Percentiles rank a stretch among this genome's conserved stretches.
Conservation (phyloP, 2,888 invertebrate species). For the Cataglyphis altisquamis region DNA sequence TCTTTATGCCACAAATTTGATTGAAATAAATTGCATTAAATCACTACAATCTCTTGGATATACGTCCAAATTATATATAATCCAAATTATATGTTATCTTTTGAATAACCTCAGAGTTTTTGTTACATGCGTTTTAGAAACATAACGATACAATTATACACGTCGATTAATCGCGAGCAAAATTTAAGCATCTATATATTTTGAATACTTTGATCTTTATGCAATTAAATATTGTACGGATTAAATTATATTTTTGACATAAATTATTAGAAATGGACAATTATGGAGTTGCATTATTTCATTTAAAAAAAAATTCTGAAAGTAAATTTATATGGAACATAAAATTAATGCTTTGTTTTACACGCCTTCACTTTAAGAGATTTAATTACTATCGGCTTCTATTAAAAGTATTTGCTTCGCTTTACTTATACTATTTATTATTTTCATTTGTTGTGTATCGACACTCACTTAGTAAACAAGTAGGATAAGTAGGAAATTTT, state of each 20-base stretch:
- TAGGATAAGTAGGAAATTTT: conserved; percentile 1
- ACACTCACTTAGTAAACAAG: not conserved
- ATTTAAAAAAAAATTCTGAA: conserved; percentile 3
- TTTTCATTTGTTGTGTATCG: not conserved
- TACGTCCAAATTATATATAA: conserved; percentile 11
- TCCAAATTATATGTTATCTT: conserved; percentile 17
- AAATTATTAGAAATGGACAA: not conserved
- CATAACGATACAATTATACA: not conserved
- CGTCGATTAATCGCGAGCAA: conserved; percentile 27
- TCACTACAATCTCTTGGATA: conserved; percentile 40
- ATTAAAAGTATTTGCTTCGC: too few relatives aligned
- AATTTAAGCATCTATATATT: not conserved
- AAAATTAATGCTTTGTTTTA: not conserved
- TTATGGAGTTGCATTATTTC: not conserved
- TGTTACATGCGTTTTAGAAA: not conserved
- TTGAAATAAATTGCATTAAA: conserved; percentile 63
- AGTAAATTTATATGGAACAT: not conserved
- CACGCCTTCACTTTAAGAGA: not conserved
- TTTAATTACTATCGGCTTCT: not conserved
- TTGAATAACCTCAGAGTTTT: conserved; percentile 13
- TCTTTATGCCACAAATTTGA: conserved; percentile 62
- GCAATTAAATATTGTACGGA: not conserved
- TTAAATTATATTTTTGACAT: not conserved
- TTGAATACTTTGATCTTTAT: not conserved
- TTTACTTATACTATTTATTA: conserved; percentile 5